A percentile compares a stretch with the other conserved stretches of the same genome.
These are phyloP conservation scores for Linepithema humile DNA, from an alignment of 1,140 invertebrate genomes.

Conservation along the genomic window DNA sequence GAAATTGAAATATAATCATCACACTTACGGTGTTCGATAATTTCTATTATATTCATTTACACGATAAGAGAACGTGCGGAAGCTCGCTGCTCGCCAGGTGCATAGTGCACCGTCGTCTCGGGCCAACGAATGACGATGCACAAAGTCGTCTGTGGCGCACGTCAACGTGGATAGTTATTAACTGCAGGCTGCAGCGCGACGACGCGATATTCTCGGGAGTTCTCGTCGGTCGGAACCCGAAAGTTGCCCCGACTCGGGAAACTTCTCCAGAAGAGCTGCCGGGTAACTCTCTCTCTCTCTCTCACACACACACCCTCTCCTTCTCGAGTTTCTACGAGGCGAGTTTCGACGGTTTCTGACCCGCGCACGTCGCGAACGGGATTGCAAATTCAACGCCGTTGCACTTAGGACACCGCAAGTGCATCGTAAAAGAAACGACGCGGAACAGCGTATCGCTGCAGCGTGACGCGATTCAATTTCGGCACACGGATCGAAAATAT, in stretches of 20 bases:
- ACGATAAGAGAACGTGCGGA: neutral
- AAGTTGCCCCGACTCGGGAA: conserved; percentile 55
- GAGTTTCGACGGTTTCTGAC: conserved; percentile 30
- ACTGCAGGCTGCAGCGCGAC: conserved; percentile 23
- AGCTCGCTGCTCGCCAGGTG: conserved; percentile 25
- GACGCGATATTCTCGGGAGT: conserved; percentile 52
- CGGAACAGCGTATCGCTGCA: neutral
- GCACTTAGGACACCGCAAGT: conserved; percentile 15
- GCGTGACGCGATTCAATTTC: conserved; percentile 24
- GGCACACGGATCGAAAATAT: neutral
- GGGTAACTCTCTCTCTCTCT: conserved; percentile 2
- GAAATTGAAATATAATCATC: neutral
- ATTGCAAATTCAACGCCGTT: conserved; percentile 58
- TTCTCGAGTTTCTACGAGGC: conserved; percentile 19
- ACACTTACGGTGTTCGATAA: neutral
- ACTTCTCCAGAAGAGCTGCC: conserved; percentile 22
- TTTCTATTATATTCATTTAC: neutral
- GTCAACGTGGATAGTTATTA: conserved; percentile 53
- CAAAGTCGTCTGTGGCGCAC: conserved; percentile 39
- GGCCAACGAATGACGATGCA: conserved; percentile 51
- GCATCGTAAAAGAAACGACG: conserved; percentile 53
- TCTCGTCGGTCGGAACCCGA: conserved; percentile 40
- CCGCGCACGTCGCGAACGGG: conserved; percentile 30
- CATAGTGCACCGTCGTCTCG: conserved; percentile 51
- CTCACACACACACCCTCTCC: neutral